Evolutionary conservation across 2,888 invertebrate species (phyloP).

Genomic region (Sphaerophoria rueppellii): DNA sequence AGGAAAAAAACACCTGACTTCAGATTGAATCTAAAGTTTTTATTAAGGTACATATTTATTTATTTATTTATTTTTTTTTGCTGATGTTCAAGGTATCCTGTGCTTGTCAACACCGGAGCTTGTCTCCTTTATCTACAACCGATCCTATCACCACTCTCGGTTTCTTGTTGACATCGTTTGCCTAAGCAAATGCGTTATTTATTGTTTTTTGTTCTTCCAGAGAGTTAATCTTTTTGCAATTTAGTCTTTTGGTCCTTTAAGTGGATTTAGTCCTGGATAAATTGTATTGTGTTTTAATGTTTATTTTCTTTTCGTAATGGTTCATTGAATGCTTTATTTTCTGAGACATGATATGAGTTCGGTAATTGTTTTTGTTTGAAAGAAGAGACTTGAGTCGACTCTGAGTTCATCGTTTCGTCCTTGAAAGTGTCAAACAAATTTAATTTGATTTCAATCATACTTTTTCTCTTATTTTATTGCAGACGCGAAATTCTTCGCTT

Average conservation of each 20-base stretch:
- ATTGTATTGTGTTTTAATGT: slow-evolving; percentile 68
- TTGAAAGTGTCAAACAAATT: background rate
- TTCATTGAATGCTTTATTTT: background rate
- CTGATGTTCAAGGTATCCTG: slow-evolving; percentile 19
- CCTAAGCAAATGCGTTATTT: slow-evolving; percentile 68
- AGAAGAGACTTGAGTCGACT: no score
- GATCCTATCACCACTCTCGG: background rate
- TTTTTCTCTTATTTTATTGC: no score
- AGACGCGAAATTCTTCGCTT: no score
- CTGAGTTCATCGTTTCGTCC: background rate
- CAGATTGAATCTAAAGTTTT: slow-evolving; percentile 46
- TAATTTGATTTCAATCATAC: no score
- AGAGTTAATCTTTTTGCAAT: slow-evolving; percentile 60
- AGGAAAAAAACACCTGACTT: slow-evolving; percentile 16
- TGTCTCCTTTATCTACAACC: no score
- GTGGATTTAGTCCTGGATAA: slow-evolving; percentile 26
- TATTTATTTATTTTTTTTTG: background rate
- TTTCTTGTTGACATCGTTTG: slow-evolving; percentile 12
- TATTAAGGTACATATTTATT: slow-evolving; percentile 14
- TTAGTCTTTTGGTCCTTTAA: slow-evolving; percentile 15
- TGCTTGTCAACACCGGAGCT: slow-evolving; percentile 1
- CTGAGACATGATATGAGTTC: slow-evolving; percentile 5
- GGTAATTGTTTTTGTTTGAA: background rate
- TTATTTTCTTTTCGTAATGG: slow-evolving; percentile 21
- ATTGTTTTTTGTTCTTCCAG: slow-evolving; percentile 36